Evolutionary conservation across 2,888 invertebrate genomes (phyloP).

Genomic region (Thecophora atra): DNA sequence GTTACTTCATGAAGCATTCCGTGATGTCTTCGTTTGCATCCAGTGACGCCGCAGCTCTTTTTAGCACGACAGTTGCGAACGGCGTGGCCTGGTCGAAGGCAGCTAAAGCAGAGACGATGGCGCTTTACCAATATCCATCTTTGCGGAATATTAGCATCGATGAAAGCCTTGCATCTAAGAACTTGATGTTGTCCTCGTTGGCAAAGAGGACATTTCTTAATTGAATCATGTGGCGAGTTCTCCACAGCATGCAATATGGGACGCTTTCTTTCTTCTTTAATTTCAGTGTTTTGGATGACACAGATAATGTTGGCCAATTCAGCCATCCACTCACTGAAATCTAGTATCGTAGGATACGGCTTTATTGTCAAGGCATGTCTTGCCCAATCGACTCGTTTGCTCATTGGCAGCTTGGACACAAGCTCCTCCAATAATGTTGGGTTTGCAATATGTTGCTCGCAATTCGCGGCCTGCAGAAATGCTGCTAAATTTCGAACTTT

Average conservation of each 20-base stretch:
- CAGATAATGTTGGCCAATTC: not conserved
- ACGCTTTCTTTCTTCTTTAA: not conserved
- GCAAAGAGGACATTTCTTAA: not conserved
- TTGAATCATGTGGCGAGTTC: not conserved
- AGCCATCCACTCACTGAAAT: conserved; percentile 1
- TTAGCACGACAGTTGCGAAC: not conserved
- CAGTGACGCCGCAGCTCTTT: not conserved
- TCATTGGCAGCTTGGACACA: too few relatives aligned
- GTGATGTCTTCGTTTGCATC: not conserved
- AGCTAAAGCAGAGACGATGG: not conserved
- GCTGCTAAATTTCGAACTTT: not conserved
- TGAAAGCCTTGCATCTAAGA: not conserved
- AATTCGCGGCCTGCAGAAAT: not conserved
- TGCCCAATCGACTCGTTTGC: too few relatives aligned
- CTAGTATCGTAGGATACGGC: not conserved
- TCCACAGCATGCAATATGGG: not conserved
- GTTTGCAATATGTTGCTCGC: too few relatives aligned
- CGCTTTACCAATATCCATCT: too few relatives aligned
- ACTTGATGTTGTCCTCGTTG: not conserved
- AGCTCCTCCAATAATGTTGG: too few relatives aligned
- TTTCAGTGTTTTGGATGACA: not conserved
- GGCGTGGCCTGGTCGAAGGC: not conserved
- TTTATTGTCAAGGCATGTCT: not conserved
- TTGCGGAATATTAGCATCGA: too few relatives aligned
- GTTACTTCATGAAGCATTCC: not conserved